phyloP scores from a whole-genome alignment of 2,113 vertebrate genomes.

The Hiodon alosoides region DNA sequence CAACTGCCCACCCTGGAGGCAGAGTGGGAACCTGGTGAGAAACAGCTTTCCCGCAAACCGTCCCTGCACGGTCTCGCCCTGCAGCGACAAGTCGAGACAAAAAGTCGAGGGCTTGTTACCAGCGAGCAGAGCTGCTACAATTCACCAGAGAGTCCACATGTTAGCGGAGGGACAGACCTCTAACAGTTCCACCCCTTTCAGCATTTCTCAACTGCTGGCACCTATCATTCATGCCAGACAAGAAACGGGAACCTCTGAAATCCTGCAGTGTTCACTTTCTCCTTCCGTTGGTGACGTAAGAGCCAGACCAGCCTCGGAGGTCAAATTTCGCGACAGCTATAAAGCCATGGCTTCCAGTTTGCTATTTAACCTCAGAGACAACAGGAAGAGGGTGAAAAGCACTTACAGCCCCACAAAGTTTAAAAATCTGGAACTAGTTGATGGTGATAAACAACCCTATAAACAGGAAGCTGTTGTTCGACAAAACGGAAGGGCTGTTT shows the following conservation, averaged over 20 bases:
- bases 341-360: constrained; percentile 79
- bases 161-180: constrained; percentile 18
- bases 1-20: constrained; percentile 70
- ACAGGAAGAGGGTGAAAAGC: constrained; percentile 85
- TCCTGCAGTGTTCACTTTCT: constrained; percentile 42
- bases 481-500: constrained; percentile 42
- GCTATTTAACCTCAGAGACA: constrained; percentile 91
- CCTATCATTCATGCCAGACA: constrained; percentile 67
- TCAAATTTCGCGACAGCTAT: constrained; percentile 60
- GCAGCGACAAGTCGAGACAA: constrained; percentile 50
- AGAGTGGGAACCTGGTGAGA: constrained; percentile 44
- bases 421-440: constrained; percentile 60
- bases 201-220: constrained; percentile 72
- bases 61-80: constrained; percentile 62
- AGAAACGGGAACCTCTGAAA: constrained; percentile 47
- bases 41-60: constrained; percentile 54
- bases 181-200: constrained; percentile 62
- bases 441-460: constrained; percentile 47
- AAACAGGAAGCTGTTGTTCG: constrained; percentile 45
- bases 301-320: constrained; percentile 38
- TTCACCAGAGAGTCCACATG: background rate
- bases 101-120: background rate
- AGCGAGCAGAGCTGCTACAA: background rate
- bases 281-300: constrained; percentile 56
- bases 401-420: constrained; percentile 75